A percentile compares a stretch with the other conserved stretches of the same genome.
Conservation (phyloP, 2,113 vertebrate species). For the Nicator chloris region DNA sequence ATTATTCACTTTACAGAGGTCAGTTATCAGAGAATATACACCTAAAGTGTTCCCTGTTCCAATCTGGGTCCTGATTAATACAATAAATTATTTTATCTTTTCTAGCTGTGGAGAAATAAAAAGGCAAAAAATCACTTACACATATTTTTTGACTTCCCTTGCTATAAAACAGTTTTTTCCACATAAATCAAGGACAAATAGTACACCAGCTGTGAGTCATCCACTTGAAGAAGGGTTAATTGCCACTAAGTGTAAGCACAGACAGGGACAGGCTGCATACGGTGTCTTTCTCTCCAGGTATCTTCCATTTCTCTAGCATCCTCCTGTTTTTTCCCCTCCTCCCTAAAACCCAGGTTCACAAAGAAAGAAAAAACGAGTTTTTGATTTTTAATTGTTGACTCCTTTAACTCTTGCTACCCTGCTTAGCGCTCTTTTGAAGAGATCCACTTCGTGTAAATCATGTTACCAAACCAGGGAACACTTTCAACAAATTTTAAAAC, state of each 20-base stretch:
- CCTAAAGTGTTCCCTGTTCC: not conserved
- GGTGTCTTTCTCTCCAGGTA: not conserved
- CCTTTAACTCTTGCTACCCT: not conserved
- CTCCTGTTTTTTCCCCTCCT: rapidly evolving
- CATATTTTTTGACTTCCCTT: not conserved
- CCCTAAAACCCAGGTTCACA: not conserved
- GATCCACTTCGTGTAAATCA: not conserved
- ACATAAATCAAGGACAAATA: not conserved
- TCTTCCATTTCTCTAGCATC: not conserved
- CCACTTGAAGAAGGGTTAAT: not conserved
- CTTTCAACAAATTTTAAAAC: not conserved
- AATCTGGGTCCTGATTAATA: not conserved
- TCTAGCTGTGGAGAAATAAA: not conserved
- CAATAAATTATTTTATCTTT: not conserved
- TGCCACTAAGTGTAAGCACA: not conserved
- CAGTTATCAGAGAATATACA: not conserved
- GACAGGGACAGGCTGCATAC: not conserved
- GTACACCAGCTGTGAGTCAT: not conserved
- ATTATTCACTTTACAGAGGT: not conserved
- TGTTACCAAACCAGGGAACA: not conserved
- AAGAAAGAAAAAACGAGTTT: not conserved
- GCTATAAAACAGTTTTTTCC: not conserved
- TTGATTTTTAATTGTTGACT: not conserved
- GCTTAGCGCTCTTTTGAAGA: not conserved
- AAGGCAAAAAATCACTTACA: not conserved